Conservation (phyloP, 2,888 invertebrate genomes). For the Melanotus villosus region DNA sequence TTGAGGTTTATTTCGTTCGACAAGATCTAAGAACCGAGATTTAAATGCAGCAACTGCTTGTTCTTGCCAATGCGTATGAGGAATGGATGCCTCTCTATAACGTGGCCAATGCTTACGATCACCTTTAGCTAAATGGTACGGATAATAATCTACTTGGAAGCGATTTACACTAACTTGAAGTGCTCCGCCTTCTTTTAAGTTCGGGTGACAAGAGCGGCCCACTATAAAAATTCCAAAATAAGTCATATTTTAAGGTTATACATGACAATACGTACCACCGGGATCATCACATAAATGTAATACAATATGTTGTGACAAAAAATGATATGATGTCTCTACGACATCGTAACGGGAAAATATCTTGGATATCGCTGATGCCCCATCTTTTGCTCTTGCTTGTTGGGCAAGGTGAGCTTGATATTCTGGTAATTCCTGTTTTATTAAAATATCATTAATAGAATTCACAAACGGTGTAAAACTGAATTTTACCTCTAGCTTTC, state of each 20-base stretch:
- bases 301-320: constrained; percentile 93
- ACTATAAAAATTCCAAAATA: constrained; percentile 69
- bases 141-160: constrained; percentile 94
- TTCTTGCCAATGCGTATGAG: constrained; percentile 89
- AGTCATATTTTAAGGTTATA: not conserved
- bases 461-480: no score
- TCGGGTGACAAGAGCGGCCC: constrained; percentile 88
- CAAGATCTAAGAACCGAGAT: constrained; percentile 80
- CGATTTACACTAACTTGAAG: constrained; percentile 91
- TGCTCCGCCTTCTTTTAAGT: constrained; percentile 91
- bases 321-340: constrained; percentile 97
- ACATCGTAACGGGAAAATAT: constrained; percentile 92
- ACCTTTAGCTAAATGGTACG: constrained; percentile 93
- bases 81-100: constrained; percentile 83
- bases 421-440: constrained; percentile 76
- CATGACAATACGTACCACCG: constrained; percentile 74
- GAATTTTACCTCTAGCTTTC: constrained; percentile 79
- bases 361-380: constrained; percentile 69
- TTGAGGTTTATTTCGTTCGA: constrained; percentile 75
- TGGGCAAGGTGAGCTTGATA: constrained; percentile 81
- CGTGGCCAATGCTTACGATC: constrained; percentile 93
- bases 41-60: constrained; percentile 87
- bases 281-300: constrained; percentile 97
- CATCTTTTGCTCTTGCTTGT: constrained; percentile 69
- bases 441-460: not conserved